A percentile compares a stretch with the other conserved stretches of the same genome.
Evolutionary conservation across 2,888 invertebrate species (phyloP).

Genomic region (Lasioglossum morio): DNA sequence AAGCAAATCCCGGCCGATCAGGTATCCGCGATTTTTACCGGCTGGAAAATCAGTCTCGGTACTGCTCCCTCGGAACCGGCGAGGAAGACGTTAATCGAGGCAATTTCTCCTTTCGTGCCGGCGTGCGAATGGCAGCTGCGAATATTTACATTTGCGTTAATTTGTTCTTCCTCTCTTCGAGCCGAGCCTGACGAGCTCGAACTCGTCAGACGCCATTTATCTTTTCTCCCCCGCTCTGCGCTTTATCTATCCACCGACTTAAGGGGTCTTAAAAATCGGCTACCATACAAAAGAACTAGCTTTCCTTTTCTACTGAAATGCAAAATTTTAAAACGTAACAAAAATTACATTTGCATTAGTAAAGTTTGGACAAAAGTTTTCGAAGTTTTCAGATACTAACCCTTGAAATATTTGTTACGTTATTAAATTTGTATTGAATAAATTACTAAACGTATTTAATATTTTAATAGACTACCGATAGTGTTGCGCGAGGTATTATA

Average conservation of each 20-base stretch:
- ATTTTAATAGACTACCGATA: no score
- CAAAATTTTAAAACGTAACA: not conserved
- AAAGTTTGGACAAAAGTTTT: no score
- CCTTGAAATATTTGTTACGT: no score
- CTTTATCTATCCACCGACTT: constrained; percentile 67
- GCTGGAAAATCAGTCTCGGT: constrained; percentile 24
- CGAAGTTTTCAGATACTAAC: no score
- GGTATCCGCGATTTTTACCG: constrained; percentile 37
- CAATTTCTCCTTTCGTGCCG: constrained; percentile 42
- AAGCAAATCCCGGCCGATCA: constrained; percentile 15
- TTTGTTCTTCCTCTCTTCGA: constrained; percentile 40
- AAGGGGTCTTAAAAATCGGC: not conserved
- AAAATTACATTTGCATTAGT: no score
- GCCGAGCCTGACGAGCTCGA: constrained; percentile 20
- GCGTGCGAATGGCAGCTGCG: constrained; percentile 42
- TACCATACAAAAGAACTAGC: not conserved
- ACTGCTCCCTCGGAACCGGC: constrained; percentile 8
- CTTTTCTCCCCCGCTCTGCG: constrained; percentile 45
- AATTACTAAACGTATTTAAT: no score
- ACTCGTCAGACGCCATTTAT: constrained; percentile 51
- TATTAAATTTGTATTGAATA: no score
- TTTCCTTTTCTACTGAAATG: not conserved
- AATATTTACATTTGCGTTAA: constrained; percentile 61
- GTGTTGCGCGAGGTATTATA: no score
- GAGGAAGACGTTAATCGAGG: constrained; percentile 56